Base-by-base conservation (phyloP, 1,140 invertebrate genomes). In the Caligus rogercresseyi region DNA sequence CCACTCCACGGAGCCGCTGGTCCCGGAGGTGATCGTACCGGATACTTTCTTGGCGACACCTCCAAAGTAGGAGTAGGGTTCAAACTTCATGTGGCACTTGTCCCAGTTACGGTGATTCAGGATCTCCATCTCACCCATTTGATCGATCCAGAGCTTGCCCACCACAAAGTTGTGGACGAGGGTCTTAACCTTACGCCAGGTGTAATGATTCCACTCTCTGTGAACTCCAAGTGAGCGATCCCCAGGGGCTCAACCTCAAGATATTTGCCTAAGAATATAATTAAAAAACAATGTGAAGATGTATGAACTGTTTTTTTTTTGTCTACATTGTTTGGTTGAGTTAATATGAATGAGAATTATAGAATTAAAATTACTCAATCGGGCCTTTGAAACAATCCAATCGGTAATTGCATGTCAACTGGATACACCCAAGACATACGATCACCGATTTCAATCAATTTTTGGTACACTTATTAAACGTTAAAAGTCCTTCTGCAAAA, bases 141-240 rank as follows among this genome's bases (percentile, higher is more conserved):
- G 91, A 77, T 98, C 96, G 15, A 99, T 90, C 96, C 96, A 99
- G 64, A 99, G 79, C 75, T 92, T 93, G 59, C 96, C 96, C 31
- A 99, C 93, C 67, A 99, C 98, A 66, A 98, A 98, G 75, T 99
- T 99, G 76, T 98, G 94, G 19, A 97, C 89, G 16, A 93, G 98
- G 13, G 94, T 98, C 11, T 91, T 96, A 20, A 98, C 90, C 70
- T 98, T 98, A 64, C 88, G 79, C 92, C 95, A 99, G 4, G 90
- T 90, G 73, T 94, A 98, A 71, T 93, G 88, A 75, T 92, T 14
- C 84, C 83, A 68, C 71, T 79, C 54, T 72, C 73, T 19, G 75
- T 73, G 71, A 93, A 93, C 67, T 83, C 79, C 23, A 90, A 79
- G 71, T 89, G 86, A 52, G 85, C 82, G 61, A 80, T 87, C 64